Percentiles rank a stretch among this genome's conserved stretches.
phyloP scores from a whole-genome alignment of 2,888 invertebrate genomes.

The Orthosia gracilis region DNA sequence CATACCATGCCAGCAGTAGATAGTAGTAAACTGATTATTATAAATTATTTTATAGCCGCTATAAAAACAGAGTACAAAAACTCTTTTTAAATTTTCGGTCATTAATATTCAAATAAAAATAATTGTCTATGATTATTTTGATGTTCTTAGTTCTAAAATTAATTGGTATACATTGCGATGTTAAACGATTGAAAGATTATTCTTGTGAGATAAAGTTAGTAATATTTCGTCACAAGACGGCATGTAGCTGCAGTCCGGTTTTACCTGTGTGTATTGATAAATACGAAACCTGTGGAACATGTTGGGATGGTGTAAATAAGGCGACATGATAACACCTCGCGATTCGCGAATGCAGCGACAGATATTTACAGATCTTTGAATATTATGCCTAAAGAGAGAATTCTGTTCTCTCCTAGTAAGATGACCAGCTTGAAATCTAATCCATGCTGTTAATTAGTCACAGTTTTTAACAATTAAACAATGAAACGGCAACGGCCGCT shows the following conservation, averaged over 20 bases:
- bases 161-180: background rate
- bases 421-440: background rate
- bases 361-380: background rate
- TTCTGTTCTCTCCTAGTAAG: background rate
- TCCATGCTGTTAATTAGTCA: slow-evolving; percentile 11
- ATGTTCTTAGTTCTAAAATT: slow-evolving; percentile 15
- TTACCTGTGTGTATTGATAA: slow-evolving; percentile 54
- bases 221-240: slow-evolving; percentile 53
- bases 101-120: slow-evolving; percentile 22
- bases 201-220: slow-evolving; percentile 25
- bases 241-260: slow-evolving; percentile 51
- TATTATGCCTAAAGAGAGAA: slow-evolving; percentile 1
- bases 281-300: slow-evolving; percentile 60
- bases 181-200: slow-evolving; percentile 3
- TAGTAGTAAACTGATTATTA: slow-evolving; percentile 11
- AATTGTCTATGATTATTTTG: slow-evolving; percentile 19
- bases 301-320: slow-evolving; percentile 45
- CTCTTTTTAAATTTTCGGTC: background rate
- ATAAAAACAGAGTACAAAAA: slow-evolving; percentile 10
- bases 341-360: slow-evolving; percentile 23
- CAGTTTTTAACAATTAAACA: slow-evolving; percentile 25
- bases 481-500: slow-evolving; percentile 1
- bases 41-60: slow-evolving; percentile 6
- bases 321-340: slow-evolving; percentile 53
- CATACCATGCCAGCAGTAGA: background rate